These are phyloP conservation scores for Rhincodon typus DNA, from an alignment of 2,797 vertebrate genomes.

Conservation along the genomic window DNA sequence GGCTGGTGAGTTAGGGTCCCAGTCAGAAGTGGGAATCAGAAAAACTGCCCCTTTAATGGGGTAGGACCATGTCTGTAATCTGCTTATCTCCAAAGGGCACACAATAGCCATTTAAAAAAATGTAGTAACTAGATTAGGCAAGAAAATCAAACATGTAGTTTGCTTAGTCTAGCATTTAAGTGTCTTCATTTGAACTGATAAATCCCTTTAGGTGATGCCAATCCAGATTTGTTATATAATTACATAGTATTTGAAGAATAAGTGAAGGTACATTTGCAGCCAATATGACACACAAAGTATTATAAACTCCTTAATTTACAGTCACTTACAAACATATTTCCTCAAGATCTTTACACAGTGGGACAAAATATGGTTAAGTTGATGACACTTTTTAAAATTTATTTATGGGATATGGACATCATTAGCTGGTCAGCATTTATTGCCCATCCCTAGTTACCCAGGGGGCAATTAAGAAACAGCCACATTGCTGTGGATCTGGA, in stretches of 20 bases:
- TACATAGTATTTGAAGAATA: not conserved
- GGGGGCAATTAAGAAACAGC: too few species aligned
- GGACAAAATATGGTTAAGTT: not conserved
- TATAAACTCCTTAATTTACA: not conserved
- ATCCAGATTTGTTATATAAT: not conserved
- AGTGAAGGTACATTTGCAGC: not conserved
- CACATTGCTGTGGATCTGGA: too few species aligned
- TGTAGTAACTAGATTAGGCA: not conserved
- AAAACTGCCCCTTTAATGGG: not conserved
- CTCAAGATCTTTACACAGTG: not conserved
- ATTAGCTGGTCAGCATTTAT: too few species aligned
- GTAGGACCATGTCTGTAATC: not conserved
- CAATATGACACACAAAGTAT: not conserved
- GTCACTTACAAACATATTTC: not conserved
- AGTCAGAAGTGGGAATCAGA: not conserved
- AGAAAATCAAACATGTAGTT: not conserved
- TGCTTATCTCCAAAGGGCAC: too few species aligned
- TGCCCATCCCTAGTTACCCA: too few species aligned
- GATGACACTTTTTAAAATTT: too few species aligned
- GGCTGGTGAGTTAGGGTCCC: not conserved
- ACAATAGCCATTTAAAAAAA: not conserved
- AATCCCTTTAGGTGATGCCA: not conserved
- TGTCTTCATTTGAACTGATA: not conserved
- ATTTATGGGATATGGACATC: too few species aligned
- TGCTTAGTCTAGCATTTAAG: not conserved